Evolutionary conservation across 2,888 invertebrate species (phyloP).

Genomic region (Synanthedon myopaeformis): DNA sequence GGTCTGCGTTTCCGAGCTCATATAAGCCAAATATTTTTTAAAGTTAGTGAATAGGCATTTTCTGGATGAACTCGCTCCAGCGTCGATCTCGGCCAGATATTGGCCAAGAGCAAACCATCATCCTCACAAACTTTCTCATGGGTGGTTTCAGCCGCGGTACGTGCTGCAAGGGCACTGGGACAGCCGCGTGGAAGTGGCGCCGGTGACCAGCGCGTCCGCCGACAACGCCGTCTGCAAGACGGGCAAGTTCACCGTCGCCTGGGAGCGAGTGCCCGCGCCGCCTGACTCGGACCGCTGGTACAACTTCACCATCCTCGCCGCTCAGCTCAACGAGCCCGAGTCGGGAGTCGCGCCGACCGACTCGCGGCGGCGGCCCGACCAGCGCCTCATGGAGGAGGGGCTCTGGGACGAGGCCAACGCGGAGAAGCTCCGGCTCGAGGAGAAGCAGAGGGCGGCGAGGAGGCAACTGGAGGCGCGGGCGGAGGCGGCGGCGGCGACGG

Average conservation of each 20-base stretch:
- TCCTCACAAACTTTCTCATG: no score
- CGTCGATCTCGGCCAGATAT: no score
- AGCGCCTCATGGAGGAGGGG: slow-evolving; percentile 96
- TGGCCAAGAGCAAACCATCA: no score
- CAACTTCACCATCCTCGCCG: slow-evolving; percentile 93
- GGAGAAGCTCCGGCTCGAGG: slow-evolving; percentile 69
- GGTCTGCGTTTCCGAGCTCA: no score
- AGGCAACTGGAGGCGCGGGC: slow-evolving; percentile 83
- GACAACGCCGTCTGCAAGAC: slow-evolving; percentile 94
- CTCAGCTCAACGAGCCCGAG: slow-evolving; percentile 96
- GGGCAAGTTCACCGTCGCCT: slow-evolving; percentile 84
- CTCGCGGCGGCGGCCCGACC: slow-evolving; percentile 92
- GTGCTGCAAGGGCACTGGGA: slow-evolving; percentile 94
- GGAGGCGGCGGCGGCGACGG: slow-evolving; percentile 75
- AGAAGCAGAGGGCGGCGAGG: slow-evolving; percentile 81
- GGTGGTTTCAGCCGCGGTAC: slow-evolving; percentile 77
- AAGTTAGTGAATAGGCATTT: no score
- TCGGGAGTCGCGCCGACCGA: slow-evolving; percentile 95
- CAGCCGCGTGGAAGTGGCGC: slow-evolving; percentile 92
- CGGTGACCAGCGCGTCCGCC: slow-evolving; percentile 79
- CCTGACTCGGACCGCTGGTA: slow-evolving; percentile 81
- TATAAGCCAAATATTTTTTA: no score
- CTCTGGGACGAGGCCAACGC: slow-evolving; percentile 91
- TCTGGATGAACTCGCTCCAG: no score
- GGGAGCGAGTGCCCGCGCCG: slow-evolving; percentile 86